Base-by-base conservation (phyloP, 1,140 invertebrate species). In the Sarcophaga peregrina region DNA sequence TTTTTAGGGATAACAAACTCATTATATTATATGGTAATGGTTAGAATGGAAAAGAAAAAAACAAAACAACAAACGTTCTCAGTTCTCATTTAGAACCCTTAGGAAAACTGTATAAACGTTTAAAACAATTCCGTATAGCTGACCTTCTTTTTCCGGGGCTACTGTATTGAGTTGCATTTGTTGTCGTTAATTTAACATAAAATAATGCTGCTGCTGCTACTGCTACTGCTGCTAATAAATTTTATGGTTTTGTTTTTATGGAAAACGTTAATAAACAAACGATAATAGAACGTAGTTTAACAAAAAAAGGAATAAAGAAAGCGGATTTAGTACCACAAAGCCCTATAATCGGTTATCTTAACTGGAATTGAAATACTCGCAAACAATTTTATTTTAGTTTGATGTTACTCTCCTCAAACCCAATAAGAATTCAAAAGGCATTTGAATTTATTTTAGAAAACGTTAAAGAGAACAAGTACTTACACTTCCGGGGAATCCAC, bases 141-240 rank as follows among this genome's bases (percentile, higher is more conserved):
- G 54, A 58, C 54, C 54, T 58, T 58, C 20, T 68, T 25, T 52
- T 68, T 20, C 6, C 17, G 17, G n/a, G 13, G 50, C 1, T 37
- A 37, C 50, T 52, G 13, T 52, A 52, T 52, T 52, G 13, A n/a
- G n/a, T 52, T 52, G 50, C 13, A 52, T 52, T 9, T 52, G 20
- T 37, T n/a, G 62, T n/a, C 13, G 62, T 68, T 25, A 68, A 20
- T 68, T 68, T 68, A 68, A 9, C 62, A 20, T 68, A 68, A 68
- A 68, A 68, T 68, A 20, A 37, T 37, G 25, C 25, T 37, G 25
- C 25, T 37, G 25, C 25, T 37, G 25, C 25, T 37, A 4, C n/a
- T 68, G n/a, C n/a, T 68, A 68, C 25, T 37, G 25, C n/a, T 68
- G n/a, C n/a, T 68, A 68, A 68, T 68, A 68, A 68, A 68, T 68